Conservation (phyloP, 1,140 invertebrate genomes). For the Maconellicoccus hirsutus region DNA sequence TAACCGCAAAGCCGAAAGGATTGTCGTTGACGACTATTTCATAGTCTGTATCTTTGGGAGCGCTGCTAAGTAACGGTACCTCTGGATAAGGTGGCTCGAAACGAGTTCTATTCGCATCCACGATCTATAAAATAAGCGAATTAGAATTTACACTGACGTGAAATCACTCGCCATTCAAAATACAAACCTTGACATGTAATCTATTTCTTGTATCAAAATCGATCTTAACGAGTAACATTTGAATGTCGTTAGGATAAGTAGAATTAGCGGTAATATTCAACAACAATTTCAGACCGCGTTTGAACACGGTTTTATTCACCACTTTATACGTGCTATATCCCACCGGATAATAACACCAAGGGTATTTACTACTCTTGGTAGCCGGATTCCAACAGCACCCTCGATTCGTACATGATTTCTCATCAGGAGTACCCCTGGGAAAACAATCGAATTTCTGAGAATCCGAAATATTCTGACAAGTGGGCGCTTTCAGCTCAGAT, state of each 20-base stretch:
- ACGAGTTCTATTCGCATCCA: constrained; percentile 50
- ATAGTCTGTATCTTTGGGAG: constrained; percentile 16
- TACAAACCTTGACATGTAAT: constrained; percentile 52
- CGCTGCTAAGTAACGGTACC: constrained; percentile 33
- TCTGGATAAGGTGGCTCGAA: constrained; percentile 53
- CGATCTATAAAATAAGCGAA: constrained; percentile 14
- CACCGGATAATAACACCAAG: constrained; percentile 54
- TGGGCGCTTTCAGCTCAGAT: not conserved
- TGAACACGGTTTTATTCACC: constrained; percentile 44
- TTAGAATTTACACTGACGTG: not conserved
- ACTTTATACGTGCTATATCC: constrained; percentile 52
- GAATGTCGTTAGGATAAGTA: constrained; percentile 52
- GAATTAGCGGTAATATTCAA: constrained; percentile 43
- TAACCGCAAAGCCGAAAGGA: constrained; percentile 28
- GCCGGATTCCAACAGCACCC: constrained; percentile 56
- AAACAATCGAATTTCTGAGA: constrained; percentile 60
- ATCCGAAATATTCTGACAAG: constrained; percentile 12
- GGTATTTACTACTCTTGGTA: constrained; percentile 24
- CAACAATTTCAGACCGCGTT: constrained; percentile 43
- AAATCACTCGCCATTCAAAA: not conserved
- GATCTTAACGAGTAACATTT: constrained; percentile 46
- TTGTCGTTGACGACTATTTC: constrained; percentile 21
- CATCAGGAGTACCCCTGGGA: constrained; percentile 48
- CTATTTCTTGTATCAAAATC: constrained; percentile 47
- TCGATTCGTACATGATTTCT: constrained; percentile 48